Conservation (phyloP, 2,797 vertebrate species). For the Petrocephalus schoutedeni region DNA sequence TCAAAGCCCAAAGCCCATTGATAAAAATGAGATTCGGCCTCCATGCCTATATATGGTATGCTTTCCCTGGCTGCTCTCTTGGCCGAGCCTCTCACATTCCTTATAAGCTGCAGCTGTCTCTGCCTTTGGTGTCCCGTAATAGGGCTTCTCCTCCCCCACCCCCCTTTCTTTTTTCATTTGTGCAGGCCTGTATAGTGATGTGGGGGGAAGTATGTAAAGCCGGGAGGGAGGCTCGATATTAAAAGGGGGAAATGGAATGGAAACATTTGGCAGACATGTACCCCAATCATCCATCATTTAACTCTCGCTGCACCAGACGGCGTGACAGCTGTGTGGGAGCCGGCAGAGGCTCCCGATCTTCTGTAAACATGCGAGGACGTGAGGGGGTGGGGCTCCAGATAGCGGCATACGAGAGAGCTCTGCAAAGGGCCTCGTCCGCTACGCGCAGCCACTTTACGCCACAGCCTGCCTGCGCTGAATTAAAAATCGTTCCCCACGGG, state of each 20-base stretch:
- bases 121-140: slow-evolving; percentile 53
- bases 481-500: not conserved
- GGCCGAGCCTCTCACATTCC: slow-evolving; percentile 92
- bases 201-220: slow-evolving; percentile 2
- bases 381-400: not conserved
- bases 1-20: slow-evolving; percentile 74
- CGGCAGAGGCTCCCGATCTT: not conserved
- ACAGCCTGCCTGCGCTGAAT: not conserved
- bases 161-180: slow-evolving; percentile 40
- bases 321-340: not conserved
- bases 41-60: slow-evolving; percentile 94
- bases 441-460: not conserved
- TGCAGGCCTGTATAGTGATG: not conserved
- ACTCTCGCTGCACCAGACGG: not conserved
- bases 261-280: not conserved
- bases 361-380: not conserved
- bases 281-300: not conserved
- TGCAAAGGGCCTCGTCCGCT: not conserved
- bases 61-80: slow-evolving; percentile 78
- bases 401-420: not conserved
- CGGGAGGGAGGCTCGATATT: slow-evolving; percentile 25
- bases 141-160: slow-evolving; percentile 35
- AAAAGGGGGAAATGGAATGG: slow-evolving; percentile 6
- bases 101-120: slow-evolving; percentile 97
- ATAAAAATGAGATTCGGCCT: slow-evolving; percentile 90